phyloP scores from a whole-genome alignment of 2,888 invertebrate genomes.

The Stenchaetothrips biformis region DNA sequence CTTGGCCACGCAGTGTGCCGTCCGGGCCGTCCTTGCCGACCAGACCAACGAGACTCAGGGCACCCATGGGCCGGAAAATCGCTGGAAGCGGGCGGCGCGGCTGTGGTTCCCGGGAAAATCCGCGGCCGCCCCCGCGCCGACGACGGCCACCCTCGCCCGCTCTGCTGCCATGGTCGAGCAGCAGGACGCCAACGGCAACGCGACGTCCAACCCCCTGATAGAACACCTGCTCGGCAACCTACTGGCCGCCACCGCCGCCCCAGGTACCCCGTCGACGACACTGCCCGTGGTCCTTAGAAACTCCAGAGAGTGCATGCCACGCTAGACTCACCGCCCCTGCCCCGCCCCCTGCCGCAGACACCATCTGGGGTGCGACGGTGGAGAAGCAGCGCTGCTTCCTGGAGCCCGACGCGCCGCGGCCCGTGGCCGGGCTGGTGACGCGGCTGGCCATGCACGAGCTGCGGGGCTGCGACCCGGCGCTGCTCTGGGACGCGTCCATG shows the following conservation, averaged over 20 bases:
- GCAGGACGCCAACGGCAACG: not conserved
- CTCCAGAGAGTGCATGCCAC: too few species aligned
- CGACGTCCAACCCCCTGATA: not conserved
- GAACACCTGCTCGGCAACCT: not conserved
- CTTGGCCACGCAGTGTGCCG: too few species aligned
- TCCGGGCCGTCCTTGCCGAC: too few species aligned
- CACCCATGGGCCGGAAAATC: not conserved
- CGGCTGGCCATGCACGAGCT: not conserved
- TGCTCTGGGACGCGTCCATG: constrained; percentile 5
- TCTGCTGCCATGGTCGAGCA: not conserved
- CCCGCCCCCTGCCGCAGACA: not conserved
- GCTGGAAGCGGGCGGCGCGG: not conserved
- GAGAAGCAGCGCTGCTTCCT: constrained; percentile 20
- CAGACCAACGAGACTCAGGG: too few species aligned
- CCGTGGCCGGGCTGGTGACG: not conserved
- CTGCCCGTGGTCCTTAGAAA: not conserved
- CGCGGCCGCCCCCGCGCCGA: not conserved
- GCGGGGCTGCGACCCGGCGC: not conserved
- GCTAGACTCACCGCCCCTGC: not conserved
- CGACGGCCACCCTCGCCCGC: not conserved
- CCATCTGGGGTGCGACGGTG: constrained; percentile 18
- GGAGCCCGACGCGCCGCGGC: not conserved
- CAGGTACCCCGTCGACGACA: not conserved
- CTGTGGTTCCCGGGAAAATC: not conserved
- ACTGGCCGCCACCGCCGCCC: not conserved